These are phyloP conservation scores for Ceratosolen fusciceps DNA, from an alignment of 1,140 invertebrate genomes.

Conservation along the genomic window DNA sequence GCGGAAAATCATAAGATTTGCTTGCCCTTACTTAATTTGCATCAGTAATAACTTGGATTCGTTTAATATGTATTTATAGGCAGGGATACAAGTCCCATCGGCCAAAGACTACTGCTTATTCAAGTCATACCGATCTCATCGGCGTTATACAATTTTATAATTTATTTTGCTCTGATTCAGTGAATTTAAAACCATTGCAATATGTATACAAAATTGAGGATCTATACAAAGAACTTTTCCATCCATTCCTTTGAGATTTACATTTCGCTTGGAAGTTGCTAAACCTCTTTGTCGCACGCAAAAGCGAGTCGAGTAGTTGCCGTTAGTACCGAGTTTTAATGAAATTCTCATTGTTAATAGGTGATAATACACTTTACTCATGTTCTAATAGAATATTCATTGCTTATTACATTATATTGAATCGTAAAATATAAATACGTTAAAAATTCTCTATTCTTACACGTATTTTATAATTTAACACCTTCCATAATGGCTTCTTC, in stretches of 20 bases:
- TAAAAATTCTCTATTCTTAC: too few relatives aligned
- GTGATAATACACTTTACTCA: constrained; percentile 42
- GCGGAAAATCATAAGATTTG: too few relatives aligned
- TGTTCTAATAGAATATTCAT: constrained; percentile 25
- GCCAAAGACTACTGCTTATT: too few relatives aligned
- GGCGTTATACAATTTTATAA: too few relatives aligned
- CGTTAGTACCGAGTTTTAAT: constrained; percentile 41
- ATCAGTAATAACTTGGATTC: too few relatives aligned
- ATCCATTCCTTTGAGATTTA: constrained; percentile 11
- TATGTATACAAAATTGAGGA: neutral
- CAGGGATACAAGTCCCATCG: too few relatives aligned
- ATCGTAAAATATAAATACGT: neutral
- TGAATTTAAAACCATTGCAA: neutral
- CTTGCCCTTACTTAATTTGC: too few relatives aligned
- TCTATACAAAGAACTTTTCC: constrained; percentile 23
- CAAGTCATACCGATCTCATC: too few relatives aligned
- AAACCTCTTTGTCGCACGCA: constrained; percentile 24
- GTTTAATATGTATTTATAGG: too few relatives aligned
- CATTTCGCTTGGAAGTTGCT: neutral
- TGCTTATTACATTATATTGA: constrained; percentile 19
- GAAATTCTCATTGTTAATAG: constrained; percentile 40
- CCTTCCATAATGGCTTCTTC: too few relatives aligned
- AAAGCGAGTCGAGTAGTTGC: neutral
- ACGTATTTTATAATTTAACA: too few relatives aligned
- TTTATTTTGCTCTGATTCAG: neutral